These are phyloP conservation scores for Neotoxoptera formosana DNA, from an alignment of 1,140 invertebrate species.

Conservation along the genomic window DNA sequence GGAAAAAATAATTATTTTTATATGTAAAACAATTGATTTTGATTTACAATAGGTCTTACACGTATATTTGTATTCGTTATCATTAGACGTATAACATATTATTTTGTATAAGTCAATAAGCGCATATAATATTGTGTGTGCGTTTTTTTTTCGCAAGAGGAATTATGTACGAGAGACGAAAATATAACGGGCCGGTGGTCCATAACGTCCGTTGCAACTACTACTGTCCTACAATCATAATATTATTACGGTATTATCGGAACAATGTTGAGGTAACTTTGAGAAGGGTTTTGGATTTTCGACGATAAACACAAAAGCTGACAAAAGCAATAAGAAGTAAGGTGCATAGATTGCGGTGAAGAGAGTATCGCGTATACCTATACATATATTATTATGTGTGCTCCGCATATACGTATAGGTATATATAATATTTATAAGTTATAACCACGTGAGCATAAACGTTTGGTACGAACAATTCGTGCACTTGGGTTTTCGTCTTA, in stretches of 20 bases:
- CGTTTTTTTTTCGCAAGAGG: accelerated
- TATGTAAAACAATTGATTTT: too few species aligned
- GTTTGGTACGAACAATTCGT: neutral
- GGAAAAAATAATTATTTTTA: neutral
- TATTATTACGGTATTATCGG: neutral
- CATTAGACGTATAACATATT: too few species aligned
- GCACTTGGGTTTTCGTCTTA: neutral
- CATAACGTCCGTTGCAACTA: neutral
- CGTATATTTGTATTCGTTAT: too few species aligned
- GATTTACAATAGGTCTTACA: too few species aligned
- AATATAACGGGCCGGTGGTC: neutral
- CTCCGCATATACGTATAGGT: neutral
- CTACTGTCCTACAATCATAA: too few species aligned
- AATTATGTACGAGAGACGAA: neutral
- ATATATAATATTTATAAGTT: neutral
- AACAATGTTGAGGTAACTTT: neutral
- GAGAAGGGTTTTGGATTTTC: neutral
- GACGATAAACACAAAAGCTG: neutral
- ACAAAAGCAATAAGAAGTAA: neutral
- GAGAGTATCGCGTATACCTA: neutral
- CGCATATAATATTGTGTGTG: too few species aligned
- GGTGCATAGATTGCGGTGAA: neutral
- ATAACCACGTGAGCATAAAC: neutral
- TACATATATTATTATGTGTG: too few species aligned
- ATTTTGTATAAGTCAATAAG: too few species aligned